These are phyloP conservation scores for Mustela nigripes DNA, from an alignment of 2,113 vertebrate genomes.

Conservation along the genomic window DNA sequence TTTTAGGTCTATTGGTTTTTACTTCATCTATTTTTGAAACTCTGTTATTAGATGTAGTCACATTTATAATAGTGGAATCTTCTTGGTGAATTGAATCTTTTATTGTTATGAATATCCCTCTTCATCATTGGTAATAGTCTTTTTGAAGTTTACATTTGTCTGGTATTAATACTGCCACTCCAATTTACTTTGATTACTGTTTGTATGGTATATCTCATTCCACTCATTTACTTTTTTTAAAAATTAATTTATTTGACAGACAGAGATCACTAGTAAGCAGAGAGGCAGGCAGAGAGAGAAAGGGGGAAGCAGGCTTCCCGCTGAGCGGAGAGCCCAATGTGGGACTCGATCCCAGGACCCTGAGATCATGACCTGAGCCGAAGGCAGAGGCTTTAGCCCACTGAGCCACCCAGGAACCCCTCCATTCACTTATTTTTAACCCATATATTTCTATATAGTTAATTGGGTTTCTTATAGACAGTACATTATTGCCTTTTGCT, in stretches of 20 bases:
- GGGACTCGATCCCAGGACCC: too few relatives aligned
- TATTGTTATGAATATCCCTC: background rate
- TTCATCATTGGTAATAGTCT: background rate
- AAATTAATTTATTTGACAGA: too few relatives aligned
- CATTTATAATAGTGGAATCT: background rate
- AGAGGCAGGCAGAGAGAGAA: too few relatives aligned
- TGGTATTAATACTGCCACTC: background rate
- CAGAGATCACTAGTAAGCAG: too few relatives aligned
- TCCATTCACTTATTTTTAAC: background rate
- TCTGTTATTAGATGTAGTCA: background rate
- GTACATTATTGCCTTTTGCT: background rate
- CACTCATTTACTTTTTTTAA: background rate
- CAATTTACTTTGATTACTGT: background rate
- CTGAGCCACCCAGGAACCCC: too few relatives aligned
- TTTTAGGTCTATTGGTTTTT: constrained; percentile 13
- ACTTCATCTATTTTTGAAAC: background rate
- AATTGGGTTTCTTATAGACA: background rate
- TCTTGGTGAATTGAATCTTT: constrained; percentile 27
- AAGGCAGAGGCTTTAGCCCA: too few relatives aligned
- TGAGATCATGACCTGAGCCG: too few relatives aligned
- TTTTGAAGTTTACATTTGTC: constrained; percentile 18
- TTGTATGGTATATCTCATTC: background rate
- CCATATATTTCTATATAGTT: background rate
- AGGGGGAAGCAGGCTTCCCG: too few relatives aligned
- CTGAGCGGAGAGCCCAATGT: too few relatives aligned